phyloP scores from a whole-genome alignment of 2,888 invertebrate genomes.

The Spodoptera picta region DNA sequence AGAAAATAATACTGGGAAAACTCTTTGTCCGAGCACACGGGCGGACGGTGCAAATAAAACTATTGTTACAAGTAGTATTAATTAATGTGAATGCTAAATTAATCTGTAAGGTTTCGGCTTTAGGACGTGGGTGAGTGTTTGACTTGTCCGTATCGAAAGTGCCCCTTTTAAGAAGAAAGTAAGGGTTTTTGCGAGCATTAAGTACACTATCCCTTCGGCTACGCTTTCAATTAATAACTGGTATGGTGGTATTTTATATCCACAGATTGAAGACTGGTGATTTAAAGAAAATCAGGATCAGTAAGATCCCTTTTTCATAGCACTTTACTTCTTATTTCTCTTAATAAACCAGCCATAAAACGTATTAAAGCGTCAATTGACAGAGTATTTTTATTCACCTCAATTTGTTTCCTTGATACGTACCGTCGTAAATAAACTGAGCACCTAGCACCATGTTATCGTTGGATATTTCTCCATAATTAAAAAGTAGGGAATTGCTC shows the following conservation, averaged over 20 bases:
- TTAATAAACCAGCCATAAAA: too few species aligned
- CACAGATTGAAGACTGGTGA: too few species aligned
- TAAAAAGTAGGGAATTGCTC: constrained; percentile 65
- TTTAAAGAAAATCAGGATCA: too few species aligned
- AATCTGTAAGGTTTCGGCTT: constrained; percentile 66
- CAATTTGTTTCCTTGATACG: constrained; percentile 35
- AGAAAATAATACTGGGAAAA: constrained; percentile 77
- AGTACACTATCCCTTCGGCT: too few species aligned
- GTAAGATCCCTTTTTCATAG: too few species aligned
- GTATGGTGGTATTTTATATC: too few species aligned
- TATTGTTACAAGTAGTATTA: constrained; percentile 78
- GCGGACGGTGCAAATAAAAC: constrained; percentile 77
- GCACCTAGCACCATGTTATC: constrained; percentile 49
- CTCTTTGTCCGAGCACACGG: constrained; percentile 75
- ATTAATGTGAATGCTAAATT: constrained; percentile 79
- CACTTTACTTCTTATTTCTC: too few species aligned
- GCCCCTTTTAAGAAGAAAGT: constrained; percentile 25
- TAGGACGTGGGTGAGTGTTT: constrained; percentile 52
- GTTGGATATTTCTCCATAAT: constrained; percentile 65
- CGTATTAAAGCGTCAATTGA: neutral
- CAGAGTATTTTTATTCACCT: constrained; percentile 43
- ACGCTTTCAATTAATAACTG: too few species aligned
- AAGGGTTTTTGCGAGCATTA: constrained; percentile 21
- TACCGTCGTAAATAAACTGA: constrained; percentile 46
- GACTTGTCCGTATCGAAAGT: constrained; percentile 51